phyloP scores from a whole-genome alignment of 2,113 vertebrate species.

The Passer domesticus region DNA sequence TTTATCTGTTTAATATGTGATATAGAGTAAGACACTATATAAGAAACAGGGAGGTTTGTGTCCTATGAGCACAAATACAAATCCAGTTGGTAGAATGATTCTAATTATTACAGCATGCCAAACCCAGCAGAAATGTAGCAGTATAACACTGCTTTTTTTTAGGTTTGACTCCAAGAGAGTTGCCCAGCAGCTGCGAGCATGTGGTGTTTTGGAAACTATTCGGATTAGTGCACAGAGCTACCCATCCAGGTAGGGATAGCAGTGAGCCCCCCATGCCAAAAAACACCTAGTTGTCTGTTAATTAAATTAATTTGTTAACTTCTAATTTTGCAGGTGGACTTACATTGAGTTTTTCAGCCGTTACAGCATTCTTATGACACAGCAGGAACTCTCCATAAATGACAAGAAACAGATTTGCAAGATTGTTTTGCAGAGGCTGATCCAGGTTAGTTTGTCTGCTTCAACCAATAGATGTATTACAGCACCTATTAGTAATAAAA shows the following conservation, averaged over 20 bases:
- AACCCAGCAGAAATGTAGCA: neutral
- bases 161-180: constrained; percentile 92
- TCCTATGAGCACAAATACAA: neutral
- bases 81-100: neutral
- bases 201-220: constrained; percentile 95
- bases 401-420: constrained; percentile 93
- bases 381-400: constrained; percentile 77
- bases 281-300: neutral
- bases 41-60: neutral
- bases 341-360: constrained; percentile 97
- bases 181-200: constrained; percentile 93
- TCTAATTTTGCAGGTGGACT: constrained; percentile 85
- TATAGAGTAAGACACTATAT: neutral
- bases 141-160: neutral
- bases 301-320: neutral
- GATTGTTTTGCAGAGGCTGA: constrained; percentile 85
- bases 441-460: constrained; percentile 79
- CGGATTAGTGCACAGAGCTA: constrained; percentile 96
- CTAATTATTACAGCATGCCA: neutral
- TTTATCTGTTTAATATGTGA: neutral
- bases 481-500: neutral
- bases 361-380: constrained; percentile 93
- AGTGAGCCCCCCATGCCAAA: neutral
- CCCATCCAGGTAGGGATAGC: constrained; percentile 81
- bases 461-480: neutral